A percentile compares a stretch with the other conserved stretches of the same genome.
Evolutionary conservation across 2,113 vertebrate genomes (phyloP).

Genomic region (Colistium nudipinnis): DNA sequence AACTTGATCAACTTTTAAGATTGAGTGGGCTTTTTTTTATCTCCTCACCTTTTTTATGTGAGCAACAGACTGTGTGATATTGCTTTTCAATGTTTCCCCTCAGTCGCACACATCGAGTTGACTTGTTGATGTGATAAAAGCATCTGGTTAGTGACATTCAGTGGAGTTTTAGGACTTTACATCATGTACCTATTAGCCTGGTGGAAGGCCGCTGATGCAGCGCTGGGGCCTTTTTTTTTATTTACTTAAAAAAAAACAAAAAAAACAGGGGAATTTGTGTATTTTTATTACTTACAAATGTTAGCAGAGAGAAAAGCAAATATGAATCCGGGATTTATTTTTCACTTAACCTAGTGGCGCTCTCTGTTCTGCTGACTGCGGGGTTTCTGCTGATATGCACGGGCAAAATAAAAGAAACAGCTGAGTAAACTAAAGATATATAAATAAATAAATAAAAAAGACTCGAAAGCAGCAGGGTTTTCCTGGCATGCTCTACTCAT

Average conservation of each 20-base stretch:
- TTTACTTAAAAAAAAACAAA: not conserved
- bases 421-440: slow-evolving; percentile 37
- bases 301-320: slow-evolving; percentile 32
- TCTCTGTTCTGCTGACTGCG: slow-evolving; percentile 28
- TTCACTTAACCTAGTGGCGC: slow-evolving; percentile 6
- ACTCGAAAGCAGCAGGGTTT: slow-evolving; percentile 14
- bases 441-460: slow-evolving; percentile 36
- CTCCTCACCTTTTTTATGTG: not conserved
- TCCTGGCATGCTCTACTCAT: slow-evolving; percentile 4
- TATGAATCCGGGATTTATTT: slow-evolving; percentile 21
- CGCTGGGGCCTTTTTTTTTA: slow-evolving; percentile 24
- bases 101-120: slow-evolving; percentile 33
- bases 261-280: slow-evolving; percentile 5
- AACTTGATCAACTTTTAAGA: slow-evolving; percentile 22
- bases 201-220: slow-evolving; percentile 24
- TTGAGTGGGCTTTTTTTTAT: not conserved
- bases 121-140: slow-evolving; percentile 43
- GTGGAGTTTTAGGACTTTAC: slow-evolving; percentile 36
- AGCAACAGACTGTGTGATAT: slow-evolving; percentile 1
- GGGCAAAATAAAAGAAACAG: slow-evolving; percentile 38
- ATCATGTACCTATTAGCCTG: slow-evolving; percentile 42
- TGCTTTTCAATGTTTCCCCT: slow-evolving; percentile 21
- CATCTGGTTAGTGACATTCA: slow-evolving; percentile 49
- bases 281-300: slow-evolving; percentile 49
- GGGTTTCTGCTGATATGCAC: slow-evolving; percentile 25